A percentile compares a stretch with the other conserved stretches of the same genome.
Evolutionary conservation across 2,888 invertebrate genomes (phyloP).

Genomic region (Octonoba sinensis): DNA sequence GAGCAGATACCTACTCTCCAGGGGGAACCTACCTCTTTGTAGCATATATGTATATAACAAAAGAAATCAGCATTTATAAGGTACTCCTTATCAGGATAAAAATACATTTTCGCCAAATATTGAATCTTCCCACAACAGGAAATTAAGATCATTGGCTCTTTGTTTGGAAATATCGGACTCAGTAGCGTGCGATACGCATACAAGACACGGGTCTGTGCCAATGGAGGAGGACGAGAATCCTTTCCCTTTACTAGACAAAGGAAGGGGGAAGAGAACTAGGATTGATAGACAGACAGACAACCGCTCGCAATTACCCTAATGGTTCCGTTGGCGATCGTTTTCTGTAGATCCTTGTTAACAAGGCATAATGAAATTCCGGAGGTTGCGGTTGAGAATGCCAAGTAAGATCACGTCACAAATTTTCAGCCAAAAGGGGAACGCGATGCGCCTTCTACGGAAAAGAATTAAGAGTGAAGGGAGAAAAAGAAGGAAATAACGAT

Average conservation of each 20-base stretch:
- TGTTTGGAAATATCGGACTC: neutral
- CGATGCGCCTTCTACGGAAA: neutral
- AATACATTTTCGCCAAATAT: neutral
- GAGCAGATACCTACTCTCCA: too few relatives aligned
- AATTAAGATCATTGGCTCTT: conserved; percentile 3
- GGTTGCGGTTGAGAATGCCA: conserved; percentile 60
- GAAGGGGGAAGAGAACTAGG: conserved; percentile 10
- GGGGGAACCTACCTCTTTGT: too few relatives aligned
- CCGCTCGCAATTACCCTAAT: conserved; percentile 59
- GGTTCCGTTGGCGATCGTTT: conserved; percentile 63
- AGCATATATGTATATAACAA: too few relatives aligned
- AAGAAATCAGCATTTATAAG: too few relatives aligned
- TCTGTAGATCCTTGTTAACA: conserved; percentile 59
- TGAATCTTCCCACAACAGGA: neutral
- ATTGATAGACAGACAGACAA: conserved; percentile 48
- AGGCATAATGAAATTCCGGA: conserved; percentile 63
- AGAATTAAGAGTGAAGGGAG: neutral
- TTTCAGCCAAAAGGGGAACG: conserved; percentile 9
- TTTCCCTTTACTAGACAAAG: neutral
- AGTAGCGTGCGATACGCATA: neutral
- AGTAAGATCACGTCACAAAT: conserved; percentile 56
- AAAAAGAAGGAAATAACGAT: neutral
- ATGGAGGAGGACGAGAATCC: too few relatives aligned
- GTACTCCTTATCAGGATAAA: too few relatives aligned
- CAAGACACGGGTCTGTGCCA: too few relatives aligned